Evolutionary conservation across 2,797 vertebrate species (phyloP).

Genomic region (Philypnodon macrostomus): DNA sequence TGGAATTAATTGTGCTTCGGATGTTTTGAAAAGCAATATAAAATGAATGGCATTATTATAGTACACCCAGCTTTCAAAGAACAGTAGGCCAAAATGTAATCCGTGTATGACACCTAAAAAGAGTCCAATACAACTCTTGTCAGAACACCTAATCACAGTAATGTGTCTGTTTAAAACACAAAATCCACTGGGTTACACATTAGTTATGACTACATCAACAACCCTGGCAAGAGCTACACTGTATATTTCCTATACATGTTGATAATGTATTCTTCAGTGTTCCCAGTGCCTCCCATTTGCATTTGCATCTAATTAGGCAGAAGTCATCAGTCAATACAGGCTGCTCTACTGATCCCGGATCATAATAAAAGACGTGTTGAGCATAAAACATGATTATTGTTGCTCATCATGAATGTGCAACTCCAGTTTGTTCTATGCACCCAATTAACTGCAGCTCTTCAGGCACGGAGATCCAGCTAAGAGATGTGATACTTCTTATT

Average conservation of each 20-base stretch:
- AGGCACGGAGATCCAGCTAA: constrained; percentile 49
- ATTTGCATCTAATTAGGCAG: constrained; percentile 67
- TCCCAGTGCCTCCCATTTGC: constrained; percentile 48
- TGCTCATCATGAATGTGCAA: constrained; percentile 43
- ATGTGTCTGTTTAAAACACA: constrained; percentile 17
- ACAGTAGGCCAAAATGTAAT: too few species aligned
- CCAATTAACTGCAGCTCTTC: constrained; percentile 65
- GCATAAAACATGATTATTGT: constrained; percentile 57
- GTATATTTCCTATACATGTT: constrained; percentile 21
- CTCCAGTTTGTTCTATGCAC: constrained; percentile 48
- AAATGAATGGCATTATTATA: too few species aligned
- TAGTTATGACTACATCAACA: constrained; percentile 6
- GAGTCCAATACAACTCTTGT: too few species aligned
- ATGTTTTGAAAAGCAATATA: too few species aligned
- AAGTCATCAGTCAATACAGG: constrained; percentile 51
- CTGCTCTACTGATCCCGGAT: constrained; percentile 53
- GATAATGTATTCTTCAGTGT: constrained; percentile 46
- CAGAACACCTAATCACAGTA: too few species aligned
- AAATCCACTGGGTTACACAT: constrained; percentile 15
- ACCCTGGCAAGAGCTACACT: background rate
- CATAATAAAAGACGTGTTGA: constrained; percentile 53
- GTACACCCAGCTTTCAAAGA: too few species aligned
- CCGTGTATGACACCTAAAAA: too few species aligned
- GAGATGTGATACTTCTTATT: constrained; percentile 24
- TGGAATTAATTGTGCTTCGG: too few species aligned